Evolutionary conservation across 2,113 vertebrate species (phyloP).

Genomic region (Oryzias woworae): DNA sequence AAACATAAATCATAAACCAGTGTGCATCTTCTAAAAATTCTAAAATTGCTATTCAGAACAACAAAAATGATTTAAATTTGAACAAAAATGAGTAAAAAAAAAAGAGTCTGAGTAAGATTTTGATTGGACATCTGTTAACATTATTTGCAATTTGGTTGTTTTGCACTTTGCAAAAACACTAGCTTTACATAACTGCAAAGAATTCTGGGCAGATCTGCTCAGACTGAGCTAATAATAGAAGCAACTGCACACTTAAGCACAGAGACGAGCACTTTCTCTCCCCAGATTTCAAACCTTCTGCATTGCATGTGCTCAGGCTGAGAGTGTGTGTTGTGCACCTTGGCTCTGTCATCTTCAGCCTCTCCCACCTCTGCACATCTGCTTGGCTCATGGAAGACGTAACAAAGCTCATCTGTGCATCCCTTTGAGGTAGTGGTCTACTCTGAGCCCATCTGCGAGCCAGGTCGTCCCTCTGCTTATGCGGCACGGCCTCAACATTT

Average conservation of each 20-base stretch:
- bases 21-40: no score
- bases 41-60: no score
- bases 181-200: no score
- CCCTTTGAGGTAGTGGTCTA: constrained; percentile 66
- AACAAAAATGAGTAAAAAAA: no score
- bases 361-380: constrained; percentile 93
- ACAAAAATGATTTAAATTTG: no score
- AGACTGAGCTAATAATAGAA: background rate
- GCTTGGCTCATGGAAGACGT: constrained; percentile 82
- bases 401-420: constrained; percentile 70
- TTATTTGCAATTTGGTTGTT: no score
- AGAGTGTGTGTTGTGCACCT: constrained; percentile 81
- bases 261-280: constrained; percentile 9
- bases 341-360: constrained; percentile 83
- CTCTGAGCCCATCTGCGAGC: constrained; percentile 75
- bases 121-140: no score
- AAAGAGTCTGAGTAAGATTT: no score
- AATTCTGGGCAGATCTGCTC: no score
- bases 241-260: background rate
- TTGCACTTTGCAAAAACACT: no score
- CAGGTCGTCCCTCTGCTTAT: constrained; percentile 83
- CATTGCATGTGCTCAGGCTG: constrained; percentile 14
- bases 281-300: constrained; percentile 20
- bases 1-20: no score
- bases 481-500: constrained; percentile 64